A percentile compares a stretch with the other conserved stretches of the same genome.
Conservation (phyloP, 2,888 invertebrate species). For the Hydriomena furcata region DNA sequence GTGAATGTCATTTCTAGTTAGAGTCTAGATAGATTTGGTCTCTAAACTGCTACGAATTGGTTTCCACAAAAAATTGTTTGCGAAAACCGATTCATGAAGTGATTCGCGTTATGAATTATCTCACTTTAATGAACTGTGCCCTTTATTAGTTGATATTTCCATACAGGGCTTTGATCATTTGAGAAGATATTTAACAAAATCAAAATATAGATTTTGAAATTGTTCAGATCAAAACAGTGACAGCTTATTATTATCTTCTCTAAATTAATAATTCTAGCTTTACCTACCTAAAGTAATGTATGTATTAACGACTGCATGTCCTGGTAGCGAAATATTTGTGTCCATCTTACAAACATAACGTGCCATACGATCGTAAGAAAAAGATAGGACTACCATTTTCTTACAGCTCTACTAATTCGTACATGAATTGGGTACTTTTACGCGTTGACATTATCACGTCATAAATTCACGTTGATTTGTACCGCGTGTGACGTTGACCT, state of each 20-base stretch:
- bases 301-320: no score
- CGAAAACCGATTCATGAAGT: background rate
- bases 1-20: conserved; percentile 5
- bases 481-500: conserved; percentile 6
- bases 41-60: conserved; percentile 16
- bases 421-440: background rate
- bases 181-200: no score
- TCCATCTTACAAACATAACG: no score
- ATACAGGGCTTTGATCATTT: no score
- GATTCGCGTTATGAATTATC: background rate
- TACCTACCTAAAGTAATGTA: no score
- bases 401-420: background rate
- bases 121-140: background rate
- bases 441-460: conserved; percentile 1
- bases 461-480: background rate
- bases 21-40: conserved; percentile 15
- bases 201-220: no score
- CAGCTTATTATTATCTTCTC: no score
- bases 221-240: no score
- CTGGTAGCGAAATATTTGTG: no score
- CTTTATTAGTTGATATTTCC: background rate
- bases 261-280: no score
- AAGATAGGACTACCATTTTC: background rate
- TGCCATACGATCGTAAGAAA: no score
- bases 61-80: background rate